phyloP scores from a whole-genome alignment of 1,140 invertebrate species.

The Atta colombica region DNA sequence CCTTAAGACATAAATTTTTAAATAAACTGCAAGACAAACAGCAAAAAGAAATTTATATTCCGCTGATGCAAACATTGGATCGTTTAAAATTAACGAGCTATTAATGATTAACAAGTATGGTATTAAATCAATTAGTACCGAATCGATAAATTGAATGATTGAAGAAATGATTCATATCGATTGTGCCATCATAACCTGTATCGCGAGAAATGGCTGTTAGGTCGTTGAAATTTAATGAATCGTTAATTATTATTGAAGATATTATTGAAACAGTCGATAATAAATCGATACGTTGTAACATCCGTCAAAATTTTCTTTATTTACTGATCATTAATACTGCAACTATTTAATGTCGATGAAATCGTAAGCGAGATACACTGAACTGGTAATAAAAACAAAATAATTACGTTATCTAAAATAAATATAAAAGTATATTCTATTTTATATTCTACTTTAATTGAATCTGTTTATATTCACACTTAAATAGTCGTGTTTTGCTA shows the following conservation, averaged over 20 bases:
- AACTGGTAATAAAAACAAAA: background rate
- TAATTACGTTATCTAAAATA: background rate
- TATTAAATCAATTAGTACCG: constrained; percentile 22
- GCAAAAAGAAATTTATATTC: background rate
- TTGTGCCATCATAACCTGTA: background rate
- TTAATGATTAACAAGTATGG: constrained; percentile 1
- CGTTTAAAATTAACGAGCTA: background rate
- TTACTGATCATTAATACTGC: background rate
- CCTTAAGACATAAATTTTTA: background rate
- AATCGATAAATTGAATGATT: constrained; percentile 34
- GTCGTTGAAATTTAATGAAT: constrained; percentile 23
- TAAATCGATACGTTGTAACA: background rate
- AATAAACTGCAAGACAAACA: background rate
- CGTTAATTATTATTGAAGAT: constrained; percentile 10
- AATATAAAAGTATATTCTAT: background rate
- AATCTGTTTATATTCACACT: too few species aligned
- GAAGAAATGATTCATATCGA: constrained; percentile 13
- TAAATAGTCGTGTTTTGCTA: too few species aligned
- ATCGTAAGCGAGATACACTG: background rate
- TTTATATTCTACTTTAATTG: background rate
- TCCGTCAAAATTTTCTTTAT: background rate
- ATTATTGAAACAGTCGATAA: constrained; percentile 33
- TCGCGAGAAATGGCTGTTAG: background rate
- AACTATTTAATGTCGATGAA: background rate
- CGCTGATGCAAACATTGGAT: background rate